Evolutionary conservation across 1,140 invertebrate genomes (phyloP).

Genomic region (Telenomus remus): DNA sequence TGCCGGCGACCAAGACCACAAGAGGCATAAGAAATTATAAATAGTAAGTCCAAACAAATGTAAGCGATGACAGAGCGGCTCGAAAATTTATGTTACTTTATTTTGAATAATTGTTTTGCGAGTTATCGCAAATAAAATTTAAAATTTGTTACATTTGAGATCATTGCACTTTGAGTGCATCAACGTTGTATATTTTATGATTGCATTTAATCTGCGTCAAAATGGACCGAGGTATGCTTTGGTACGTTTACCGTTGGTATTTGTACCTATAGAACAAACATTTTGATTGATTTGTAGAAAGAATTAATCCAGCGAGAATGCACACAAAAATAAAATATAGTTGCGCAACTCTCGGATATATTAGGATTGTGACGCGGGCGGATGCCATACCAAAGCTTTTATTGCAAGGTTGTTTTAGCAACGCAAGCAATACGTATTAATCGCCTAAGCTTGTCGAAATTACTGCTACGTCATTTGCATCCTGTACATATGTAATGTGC

Average conservation of each 20-base stretch:
- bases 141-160: too few species aligned
- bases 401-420: constrained; percentile 61
- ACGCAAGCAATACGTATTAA: constrained; percentile 47
- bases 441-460: constrained; percentile 30
- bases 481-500: not conserved
- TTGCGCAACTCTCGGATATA: constrained; percentile 66
- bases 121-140: too few species aligned
- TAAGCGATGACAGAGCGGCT: too few species aligned
- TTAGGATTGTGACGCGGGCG: constrained; percentile 69
- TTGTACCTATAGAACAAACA: constrained; percentile 43
- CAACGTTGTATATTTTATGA: too few species aligned
- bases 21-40: too few species aligned
- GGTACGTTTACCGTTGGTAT: not conserved
- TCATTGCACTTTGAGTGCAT: too few species aligned
- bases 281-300: constrained; percentile 35
- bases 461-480: constrained; percentile 24
- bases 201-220: too few species aligned
- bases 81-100: too few species aligned
- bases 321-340: constrained; percentile 63
- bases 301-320: constrained; percentile 44
- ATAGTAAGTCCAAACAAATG: too few species aligned
- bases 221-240: not conserved
- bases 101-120: too few species aligned
- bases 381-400: constrained; percentile 65
- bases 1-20: too few species aligned